Evolutionary conservation across 2,888 invertebrate species (phyloP).

Genomic region (Netelia fuscicornis): DNA sequence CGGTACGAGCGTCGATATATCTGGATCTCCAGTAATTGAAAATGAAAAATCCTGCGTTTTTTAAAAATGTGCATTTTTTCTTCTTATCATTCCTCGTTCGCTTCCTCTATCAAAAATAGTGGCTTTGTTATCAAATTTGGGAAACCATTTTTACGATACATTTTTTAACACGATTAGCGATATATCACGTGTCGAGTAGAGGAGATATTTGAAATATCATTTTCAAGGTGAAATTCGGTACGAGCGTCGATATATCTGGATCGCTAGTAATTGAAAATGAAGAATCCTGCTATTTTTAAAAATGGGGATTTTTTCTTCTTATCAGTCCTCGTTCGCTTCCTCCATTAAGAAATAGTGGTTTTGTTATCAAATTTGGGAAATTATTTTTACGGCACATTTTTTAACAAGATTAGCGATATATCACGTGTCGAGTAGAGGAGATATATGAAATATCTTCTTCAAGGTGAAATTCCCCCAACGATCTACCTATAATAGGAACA

Average conservation of each 20-base stretch:
- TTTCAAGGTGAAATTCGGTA: conserved; percentile 48
- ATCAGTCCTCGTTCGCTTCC: background rate
- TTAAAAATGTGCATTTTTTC: background rate
- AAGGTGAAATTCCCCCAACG: conserved; percentile 51
- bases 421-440: conserved; percentile 40
- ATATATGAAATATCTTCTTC: conserved; percentile 56
- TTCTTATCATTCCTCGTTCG: background rate
- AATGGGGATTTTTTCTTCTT: background rate
- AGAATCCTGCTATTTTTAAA: background rate
- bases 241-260: background rate
- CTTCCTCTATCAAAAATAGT: background rate
- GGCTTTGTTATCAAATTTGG: too few relatives aligned
- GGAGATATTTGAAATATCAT: conserved; percentile 55
- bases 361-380: too few relatives aligned
- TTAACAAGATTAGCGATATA: conserved; percentile 53
- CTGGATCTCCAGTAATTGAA: conserved; percentile 3
- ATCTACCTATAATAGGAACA: conserved; percentile 17
- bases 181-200: conserved; percentile 47
- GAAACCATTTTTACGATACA: background rate
- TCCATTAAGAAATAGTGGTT: background rate
- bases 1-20: conserved; percentile 2
- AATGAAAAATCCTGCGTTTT: background rate
- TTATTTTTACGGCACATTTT: conserved; percentile 13
- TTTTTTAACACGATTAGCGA: conserved; percentile 46
- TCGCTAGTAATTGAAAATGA: conserved; percentile 8